Percentiles rank a stretch among this genome's conserved stretches.
phyloP scores from a whole-genome alignment of 2,797 vertebrate species.

The Lateolabrax maculatus region DNA sequence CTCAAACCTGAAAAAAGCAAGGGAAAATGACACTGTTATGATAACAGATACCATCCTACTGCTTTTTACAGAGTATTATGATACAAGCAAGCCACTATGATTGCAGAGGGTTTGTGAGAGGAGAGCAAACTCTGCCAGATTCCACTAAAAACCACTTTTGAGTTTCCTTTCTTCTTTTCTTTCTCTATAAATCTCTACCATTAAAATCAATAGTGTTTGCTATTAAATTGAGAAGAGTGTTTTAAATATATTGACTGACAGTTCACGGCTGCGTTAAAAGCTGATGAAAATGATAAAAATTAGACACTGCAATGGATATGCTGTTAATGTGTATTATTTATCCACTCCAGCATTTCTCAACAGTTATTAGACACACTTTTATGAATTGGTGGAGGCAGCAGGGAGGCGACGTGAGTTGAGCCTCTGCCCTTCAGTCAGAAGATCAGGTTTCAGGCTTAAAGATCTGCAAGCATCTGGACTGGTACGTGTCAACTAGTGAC shows the following conservation, averaged over 20 bases:
- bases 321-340: too few relatives aligned
- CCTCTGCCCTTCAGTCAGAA: background rate
- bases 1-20: slow-evolving; percentile 16
- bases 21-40: slow-evolving; percentile 6
- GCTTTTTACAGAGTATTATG: slow-evolving; percentile 1
- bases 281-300: background rate
- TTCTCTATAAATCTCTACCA: background rate
- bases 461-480: background rate
- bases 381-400: background rate
- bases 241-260: background rate
- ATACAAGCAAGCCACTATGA: background rate
- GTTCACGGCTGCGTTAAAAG: background rate
- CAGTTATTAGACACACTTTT: background rate
- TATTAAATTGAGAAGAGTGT: background rate
- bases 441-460: background rate
- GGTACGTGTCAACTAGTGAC: background rate
- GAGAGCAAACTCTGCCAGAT: background rate
- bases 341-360: slow-evolving; percentile 4
- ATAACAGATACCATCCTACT: slow-evolving; percentile 38
- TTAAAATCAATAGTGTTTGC: background rate
- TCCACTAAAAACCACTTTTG: background rate
- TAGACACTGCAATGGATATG: too few relatives aligned
- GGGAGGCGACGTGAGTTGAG: background rate
- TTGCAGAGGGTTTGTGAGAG: background rate
- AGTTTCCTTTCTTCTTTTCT: background rate